Base-by-base conservation (phyloP, 1,140 invertebrate genomes). In the Megathymus violae region DNA sequence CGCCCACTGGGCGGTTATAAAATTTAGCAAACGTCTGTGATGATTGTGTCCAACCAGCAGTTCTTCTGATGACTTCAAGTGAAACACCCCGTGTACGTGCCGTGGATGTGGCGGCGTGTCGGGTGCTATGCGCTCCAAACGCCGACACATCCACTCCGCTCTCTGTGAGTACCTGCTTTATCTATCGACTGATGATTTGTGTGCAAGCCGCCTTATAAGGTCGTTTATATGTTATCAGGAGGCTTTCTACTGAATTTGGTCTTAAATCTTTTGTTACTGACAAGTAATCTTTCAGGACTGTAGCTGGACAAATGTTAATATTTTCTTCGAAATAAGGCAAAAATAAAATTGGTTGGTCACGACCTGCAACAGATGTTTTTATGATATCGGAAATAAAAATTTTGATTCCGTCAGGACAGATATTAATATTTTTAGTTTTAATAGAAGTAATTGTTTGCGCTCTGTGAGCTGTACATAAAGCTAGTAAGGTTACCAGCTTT, bases 51-150 rank as follows among this genome's bases (percentile, higher is more conserved):
- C 80, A 85, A 11, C 79, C 80, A 1, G 77, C 78, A 7, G 77
- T 67, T 15, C 69, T 77, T 1, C 65, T 43, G 0, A 85, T 83
- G 0, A 41, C 1, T 9, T 81, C 73, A 4, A 83, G 0, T 27
- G 54, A 61, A 0, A 78, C 17, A 2, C 81, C 81, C 4, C 63
- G 80, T n/a, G n/a, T n/a, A n/a, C n/a, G n/a, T n/a, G n/a, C n/a
- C n/a, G n/a, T n/a, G n/a, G n/a, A n/a, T n/a, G 80, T 82, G 11
- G 80, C 17, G 0, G 80, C 78, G 62, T 87, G 84, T 0, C 79
- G 71, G 3, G 77, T 78, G 60, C 74, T 78, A 27, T 85, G 79
- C 1, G 77, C 72, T 0, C 64, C 48, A 47, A 78, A 87, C 17
- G 41, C 15, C 2, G 19, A 3, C 1, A 67, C 64, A n/a, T n/a